Evolutionary conservation across 2,888 invertebrate genomes (phyloP), one percentile per base, ranked within the genome.

Genomic region (Antitype chi): DNA sequence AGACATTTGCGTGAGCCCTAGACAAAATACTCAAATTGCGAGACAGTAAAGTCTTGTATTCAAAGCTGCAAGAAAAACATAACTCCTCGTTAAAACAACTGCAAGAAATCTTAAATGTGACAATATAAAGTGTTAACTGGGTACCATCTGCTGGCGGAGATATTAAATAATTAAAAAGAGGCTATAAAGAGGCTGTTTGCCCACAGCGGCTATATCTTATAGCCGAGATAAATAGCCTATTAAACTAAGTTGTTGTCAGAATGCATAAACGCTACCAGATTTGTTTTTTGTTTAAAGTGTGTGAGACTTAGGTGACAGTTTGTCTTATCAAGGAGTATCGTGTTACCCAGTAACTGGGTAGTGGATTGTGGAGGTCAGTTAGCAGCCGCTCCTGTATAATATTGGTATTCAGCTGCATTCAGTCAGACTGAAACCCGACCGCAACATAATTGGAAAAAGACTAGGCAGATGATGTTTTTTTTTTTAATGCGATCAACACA

Each of bases 221-320:
- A 60, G 70, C 74, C 55, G 59, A 77, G 85, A 85, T 73, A 80
- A 87, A 83, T 82, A 81, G 77, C 79, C 84, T 72, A 70, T 78
- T 80, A 74, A 23, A 71, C 79, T 83, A 72, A 82, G 75, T 76
- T 77, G 77, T 72, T 72, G 69, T 74, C 77, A 62, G 74, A 74
- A 78, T 76, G 59, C 57, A 76, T 74, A 76, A 85, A 70, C n/a
- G 64, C 59, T 68, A 23, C 8, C 13, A 52, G 70, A 73, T 77
- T 79, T 82, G 64, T 68, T 63, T 57, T 68, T 52, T 63, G 17
- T 9, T 49, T 6, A 23, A 20, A 11, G 1, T 47, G 11, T 11
- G 3, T 47, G 13, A 13, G 43, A 25, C 13, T 28, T 3, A 25
- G 4, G 2, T n/a, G 20, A 7, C 15, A 6, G 15, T 60, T 60